These are phyloP conservation scores for Rhynchophorus ferrugineus DNA, from an alignment of 1,140 invertebrate species.

Conservation along the genomic window DNA sequence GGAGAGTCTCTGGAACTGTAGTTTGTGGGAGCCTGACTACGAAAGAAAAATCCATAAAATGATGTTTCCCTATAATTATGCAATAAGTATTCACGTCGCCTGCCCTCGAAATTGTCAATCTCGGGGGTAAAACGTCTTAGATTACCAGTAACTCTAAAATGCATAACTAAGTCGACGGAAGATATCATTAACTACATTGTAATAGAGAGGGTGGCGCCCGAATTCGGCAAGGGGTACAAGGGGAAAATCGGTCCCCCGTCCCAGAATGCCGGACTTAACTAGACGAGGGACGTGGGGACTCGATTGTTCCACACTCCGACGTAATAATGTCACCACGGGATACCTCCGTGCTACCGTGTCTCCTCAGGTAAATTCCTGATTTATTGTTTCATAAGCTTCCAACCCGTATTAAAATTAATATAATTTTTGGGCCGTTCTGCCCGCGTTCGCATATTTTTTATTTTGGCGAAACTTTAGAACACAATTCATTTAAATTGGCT, in stretches of 20 bases:
- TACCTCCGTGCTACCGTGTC: neutral
- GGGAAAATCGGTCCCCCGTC: conserved; percentile 15
- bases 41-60: neutral
- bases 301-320: conserved; percentile 23
- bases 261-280: conserved; percentile 29
- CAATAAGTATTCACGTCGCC: conserved; percentile 24
- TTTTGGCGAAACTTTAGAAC: neutral
- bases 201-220: conserved; percentile 9
- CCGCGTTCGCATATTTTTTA: too few species aligned
- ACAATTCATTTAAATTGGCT: neutral
- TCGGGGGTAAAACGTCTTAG: conserved; percentile 26
- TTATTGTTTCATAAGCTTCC: conserved; percentile 9
- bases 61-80: conserved; percentile 5
- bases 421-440: neutral
- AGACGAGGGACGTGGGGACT: conserved; percentile 29
- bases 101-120: conserved; percentile 20
- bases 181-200: conserved; percentile 30
- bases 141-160: conserved; percentile 32
- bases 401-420: conserved; percentile 1
- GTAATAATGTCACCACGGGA: conserved; percentile 22
- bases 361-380: conserved; percentile 10
- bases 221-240: conserved; percentile 1
- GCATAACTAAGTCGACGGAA: conserved; percentile 27
- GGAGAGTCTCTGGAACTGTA: too few species aligned
- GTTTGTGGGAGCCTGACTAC: too few species aligned